Evolutionary conservation across 2,113 vertebrate genomes (phyloP).

Genomic region (Catharus bicknelli): DNA sequence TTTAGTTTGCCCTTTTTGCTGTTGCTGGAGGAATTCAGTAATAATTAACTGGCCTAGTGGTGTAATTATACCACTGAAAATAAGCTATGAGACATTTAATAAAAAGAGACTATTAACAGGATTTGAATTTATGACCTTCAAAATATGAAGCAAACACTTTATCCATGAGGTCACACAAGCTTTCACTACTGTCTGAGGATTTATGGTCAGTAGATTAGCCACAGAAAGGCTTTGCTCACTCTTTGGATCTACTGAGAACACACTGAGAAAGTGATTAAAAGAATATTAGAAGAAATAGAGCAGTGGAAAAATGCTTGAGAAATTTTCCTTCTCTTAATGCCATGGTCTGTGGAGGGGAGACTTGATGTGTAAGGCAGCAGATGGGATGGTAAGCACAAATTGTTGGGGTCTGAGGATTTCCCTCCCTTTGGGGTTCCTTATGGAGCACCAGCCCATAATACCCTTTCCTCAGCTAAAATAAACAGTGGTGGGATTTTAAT

Average conservation of each 20-base stretch:
- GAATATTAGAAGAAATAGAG: not conserved
- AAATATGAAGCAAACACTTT: constrained; percentile 38
- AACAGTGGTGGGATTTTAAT: not conserved
- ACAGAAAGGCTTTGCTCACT: not conserved
- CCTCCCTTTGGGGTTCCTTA: accelerated
- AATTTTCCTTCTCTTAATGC: not conserved
- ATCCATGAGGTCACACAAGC: constrained; percentile 34
- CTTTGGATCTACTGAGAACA: not conserved
- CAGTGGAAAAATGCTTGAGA: not conserved
- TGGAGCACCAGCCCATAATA: accelerated
- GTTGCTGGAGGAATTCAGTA: constrained; percentile 42
- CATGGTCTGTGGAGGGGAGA: not conserved
- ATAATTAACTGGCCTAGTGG: constrained; percentile 50
- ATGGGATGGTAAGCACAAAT: not conserved
- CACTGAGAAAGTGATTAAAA: not conserved
- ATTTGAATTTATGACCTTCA: constrained; percentile 53
- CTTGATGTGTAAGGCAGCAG: not conserved
- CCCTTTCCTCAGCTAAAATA: not conserved
- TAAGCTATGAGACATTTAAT: constrained; percentile 48
- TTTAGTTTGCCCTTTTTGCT: constrained; percentile 50
- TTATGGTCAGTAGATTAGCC: not conserved
- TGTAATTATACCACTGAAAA: constrained; percentile 48
- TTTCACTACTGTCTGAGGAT: constrained; percentile 13
- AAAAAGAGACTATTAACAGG: constrained; percentile 44
- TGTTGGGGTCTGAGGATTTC: not conserved